These are phyloP conservation scores for Atta cephalotes DNA, from an alignment of 1,140 invertebrate genomes.

Conservation along the genomic window DNA sequence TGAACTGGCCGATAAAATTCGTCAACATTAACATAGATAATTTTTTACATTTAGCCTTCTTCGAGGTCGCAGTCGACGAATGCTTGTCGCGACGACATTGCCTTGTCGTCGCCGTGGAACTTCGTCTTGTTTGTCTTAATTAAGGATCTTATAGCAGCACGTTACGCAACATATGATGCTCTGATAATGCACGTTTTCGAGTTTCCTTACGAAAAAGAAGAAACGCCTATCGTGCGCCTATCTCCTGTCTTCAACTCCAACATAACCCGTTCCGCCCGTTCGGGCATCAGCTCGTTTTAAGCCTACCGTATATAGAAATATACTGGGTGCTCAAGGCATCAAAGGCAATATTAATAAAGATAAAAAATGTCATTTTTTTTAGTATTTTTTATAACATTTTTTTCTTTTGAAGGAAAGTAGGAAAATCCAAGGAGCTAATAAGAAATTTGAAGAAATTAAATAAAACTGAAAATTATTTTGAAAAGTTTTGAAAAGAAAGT, in stretches of 20 bases:
- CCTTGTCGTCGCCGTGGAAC: slow-evolving; percentile 2
- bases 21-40: neutral
- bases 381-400: neutral
- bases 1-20: too few relatives aligned
- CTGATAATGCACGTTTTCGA: neutral
- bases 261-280: slow-evolving; percentile 35
- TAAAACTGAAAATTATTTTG: neutral
- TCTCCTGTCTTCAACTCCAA: slow-evolving; percentile 11
- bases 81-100: slow-evolving; percentile 21
- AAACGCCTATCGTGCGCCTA: neutral
- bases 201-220: neutral
- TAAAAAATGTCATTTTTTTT: neutral
- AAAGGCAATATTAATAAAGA: neutral
- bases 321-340: neutral
- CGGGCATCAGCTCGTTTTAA: neutral
- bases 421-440: neutral
- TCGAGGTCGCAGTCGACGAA: neutral
- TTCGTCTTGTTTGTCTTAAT: neutral
- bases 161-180: neutral
- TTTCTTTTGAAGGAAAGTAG: neutral
- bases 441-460: neutral
- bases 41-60: slow-evolving; percentile 8
- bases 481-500: neutral
- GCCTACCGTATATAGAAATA: slow-evolving; percentile 2
- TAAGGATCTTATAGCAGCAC: neutral